Conservation (phyloP, 92 coral and sea anemone genomes). For the Hydrozoanthus gracilis region DNA sequence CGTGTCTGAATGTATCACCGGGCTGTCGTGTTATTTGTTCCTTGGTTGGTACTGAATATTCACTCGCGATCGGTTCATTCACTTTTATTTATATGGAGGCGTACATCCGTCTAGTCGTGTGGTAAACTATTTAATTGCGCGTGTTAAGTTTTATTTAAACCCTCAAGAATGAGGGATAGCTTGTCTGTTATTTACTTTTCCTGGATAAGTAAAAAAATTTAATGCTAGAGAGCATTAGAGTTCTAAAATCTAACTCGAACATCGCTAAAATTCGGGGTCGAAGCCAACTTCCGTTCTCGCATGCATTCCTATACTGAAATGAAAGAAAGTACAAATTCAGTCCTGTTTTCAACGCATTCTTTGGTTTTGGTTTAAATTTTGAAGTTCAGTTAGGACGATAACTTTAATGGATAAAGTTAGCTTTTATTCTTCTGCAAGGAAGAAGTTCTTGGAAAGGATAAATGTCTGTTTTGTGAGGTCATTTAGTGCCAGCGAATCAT, state of each 20-base stretch:
- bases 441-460: conserved; percentile 18
- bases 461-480: conserved; percentile 74
- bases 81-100: too few species aligned
- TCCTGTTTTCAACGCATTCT: neutral
- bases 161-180: neutral
- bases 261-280: neutral
- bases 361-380: conserved; percentile 4
- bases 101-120: too few species aligned
- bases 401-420: neutral
- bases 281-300: neutral
- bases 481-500: conserved; percentile 45
- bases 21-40: too few species aligned
- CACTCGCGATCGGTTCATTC: too few species aligned
- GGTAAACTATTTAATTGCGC: too few species aligned
- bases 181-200: neutral
- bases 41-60: too few species aligned
- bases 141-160: too few species aligned
- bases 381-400: neutral
- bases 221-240: neutral
- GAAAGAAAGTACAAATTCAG: neutral
- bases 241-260: neutral
- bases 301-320: conserved; percentile 27
- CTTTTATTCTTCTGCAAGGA: neutral
- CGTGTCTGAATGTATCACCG: too few species aligned
- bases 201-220: neutral